phyloP scores from a whole-genome alignment of 2,888 invertebrate species.

The Mactromeris polynyma region DNA sequence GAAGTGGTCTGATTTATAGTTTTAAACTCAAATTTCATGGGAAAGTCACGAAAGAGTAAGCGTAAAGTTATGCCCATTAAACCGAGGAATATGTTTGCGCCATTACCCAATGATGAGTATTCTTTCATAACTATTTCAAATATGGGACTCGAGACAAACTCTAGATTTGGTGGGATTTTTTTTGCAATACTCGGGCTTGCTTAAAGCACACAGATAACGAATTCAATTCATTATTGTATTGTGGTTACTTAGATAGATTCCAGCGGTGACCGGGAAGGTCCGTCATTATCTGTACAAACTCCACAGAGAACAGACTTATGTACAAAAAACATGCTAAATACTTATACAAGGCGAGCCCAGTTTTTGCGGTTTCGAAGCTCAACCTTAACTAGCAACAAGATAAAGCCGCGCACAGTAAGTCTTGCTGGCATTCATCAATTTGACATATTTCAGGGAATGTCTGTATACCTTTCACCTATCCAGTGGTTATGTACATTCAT shows the following conservation, averaged over 20 bases:
- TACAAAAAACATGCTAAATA: background rate
- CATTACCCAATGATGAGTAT: no score
- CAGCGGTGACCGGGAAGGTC: background rate
- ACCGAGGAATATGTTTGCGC: no score
- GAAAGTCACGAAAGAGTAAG: no score
- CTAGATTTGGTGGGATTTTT: no score
- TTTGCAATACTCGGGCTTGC: no score
- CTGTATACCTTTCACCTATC: constrained; percentile 5
- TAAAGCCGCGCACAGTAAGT: background rate
- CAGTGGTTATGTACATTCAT: background rate
- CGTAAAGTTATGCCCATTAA: no score
- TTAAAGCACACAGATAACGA: no score
- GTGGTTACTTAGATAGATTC: background rate
- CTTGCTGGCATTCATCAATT: background rate
- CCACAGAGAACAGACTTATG: background rate
- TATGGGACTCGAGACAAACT: no score
- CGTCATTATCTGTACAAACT: background rate
- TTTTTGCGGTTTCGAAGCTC: background rate
- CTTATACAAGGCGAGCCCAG: background rate
- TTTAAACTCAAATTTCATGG: no score
- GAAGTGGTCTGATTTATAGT: no score
- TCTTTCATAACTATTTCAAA: no score
- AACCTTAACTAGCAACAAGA: background rate
- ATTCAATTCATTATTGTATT: no score
- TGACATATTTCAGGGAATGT: background rate